A percentile compares a stretch with the other conserved stretches of the same genome.
Evolutionary conservation across 2,113 vertebrate species (phyloP).

Genomic region (Malurus elegans): DNA sequence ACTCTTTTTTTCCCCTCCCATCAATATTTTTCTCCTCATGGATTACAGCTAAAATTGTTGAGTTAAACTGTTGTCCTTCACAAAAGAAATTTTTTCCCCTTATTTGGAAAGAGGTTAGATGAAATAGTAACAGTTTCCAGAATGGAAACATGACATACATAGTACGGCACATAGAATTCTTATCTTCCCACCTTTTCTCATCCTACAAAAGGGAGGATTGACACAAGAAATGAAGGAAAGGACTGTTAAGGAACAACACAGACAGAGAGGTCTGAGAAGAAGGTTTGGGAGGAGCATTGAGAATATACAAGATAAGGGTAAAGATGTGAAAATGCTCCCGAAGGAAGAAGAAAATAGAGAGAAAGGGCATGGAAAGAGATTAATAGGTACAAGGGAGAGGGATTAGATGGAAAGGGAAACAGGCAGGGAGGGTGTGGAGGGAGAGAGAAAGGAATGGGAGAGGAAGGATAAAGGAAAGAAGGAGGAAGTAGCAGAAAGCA

Average conservation of each 20-base stretch:
- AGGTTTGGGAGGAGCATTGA: neutral
- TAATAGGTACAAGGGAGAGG: neutral
- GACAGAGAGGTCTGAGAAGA: neutral
- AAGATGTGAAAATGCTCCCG: neutral
- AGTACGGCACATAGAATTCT: neutral
- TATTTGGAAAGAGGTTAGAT: neutral
- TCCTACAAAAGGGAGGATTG: neutral
- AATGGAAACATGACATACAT: neutral
- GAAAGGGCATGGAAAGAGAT: neutral
- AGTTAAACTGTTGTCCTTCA: neutral
- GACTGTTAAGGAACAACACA: neutral
- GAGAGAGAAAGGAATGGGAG: neutral
- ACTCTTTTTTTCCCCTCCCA: neutral
- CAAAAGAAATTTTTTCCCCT: neutral
- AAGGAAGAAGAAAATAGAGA: neutral
- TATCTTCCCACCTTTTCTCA: neutral
- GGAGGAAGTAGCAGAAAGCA: neutral
- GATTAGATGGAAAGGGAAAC: neutral
- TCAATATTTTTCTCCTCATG: neutral
- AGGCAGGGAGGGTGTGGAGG: fast-evolving
- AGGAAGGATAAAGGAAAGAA: neutral
- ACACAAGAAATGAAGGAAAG: neutral
- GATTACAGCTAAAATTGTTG: neutral
- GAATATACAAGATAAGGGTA: neutral
- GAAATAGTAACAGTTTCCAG: neutral